Evolutionary conservation across 1,140 invertebrate genomes (phyloP).

Genomic region (Diuraphis noxia): DNA sequence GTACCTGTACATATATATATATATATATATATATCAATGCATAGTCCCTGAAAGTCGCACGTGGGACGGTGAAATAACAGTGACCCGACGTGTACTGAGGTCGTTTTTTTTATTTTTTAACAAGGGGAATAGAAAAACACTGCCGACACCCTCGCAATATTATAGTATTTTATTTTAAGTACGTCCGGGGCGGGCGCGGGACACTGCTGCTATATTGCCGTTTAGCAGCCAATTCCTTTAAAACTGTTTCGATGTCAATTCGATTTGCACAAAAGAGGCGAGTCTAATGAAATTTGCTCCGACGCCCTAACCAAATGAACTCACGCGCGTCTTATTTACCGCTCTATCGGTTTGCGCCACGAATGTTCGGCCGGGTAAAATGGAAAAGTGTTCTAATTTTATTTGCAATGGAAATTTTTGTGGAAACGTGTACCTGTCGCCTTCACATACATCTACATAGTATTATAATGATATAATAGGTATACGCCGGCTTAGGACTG

Average conservation of each 20-base stretch:
- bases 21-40: too few species aligned
- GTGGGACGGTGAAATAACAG: not conserved
- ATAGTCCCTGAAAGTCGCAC: not conserved
- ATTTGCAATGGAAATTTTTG: conserved; percentile 16
- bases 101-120: conserved; percentile 26
- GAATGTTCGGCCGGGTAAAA: not conserved
- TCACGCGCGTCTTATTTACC: conserved; percentile 14
- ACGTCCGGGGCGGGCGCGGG: not conserved
- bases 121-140: conserved; percentile 8
- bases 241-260: conserved; percentile 52
- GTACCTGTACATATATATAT: not conserved
- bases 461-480: not conserved
- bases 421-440: not conserved
- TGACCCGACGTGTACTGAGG: not conserved
- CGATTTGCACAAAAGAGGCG: conserved; percentile 36
- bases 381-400: conserved; percentile 22
- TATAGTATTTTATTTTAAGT: conserved; percentile 40
- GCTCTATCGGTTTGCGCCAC: not conserved
- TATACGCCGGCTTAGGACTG: not conserved
- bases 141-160: not conserved
- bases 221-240: conserved; percentile 49
- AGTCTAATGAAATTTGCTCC: conserved; percentile 37
- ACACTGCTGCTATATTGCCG: not conserved
- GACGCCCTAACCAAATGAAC: conserved; percentile 41
- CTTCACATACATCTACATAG: not conserved